Conservation (phyloP, 2,113 vertebrate species). For the Otus sunia region DNA sequence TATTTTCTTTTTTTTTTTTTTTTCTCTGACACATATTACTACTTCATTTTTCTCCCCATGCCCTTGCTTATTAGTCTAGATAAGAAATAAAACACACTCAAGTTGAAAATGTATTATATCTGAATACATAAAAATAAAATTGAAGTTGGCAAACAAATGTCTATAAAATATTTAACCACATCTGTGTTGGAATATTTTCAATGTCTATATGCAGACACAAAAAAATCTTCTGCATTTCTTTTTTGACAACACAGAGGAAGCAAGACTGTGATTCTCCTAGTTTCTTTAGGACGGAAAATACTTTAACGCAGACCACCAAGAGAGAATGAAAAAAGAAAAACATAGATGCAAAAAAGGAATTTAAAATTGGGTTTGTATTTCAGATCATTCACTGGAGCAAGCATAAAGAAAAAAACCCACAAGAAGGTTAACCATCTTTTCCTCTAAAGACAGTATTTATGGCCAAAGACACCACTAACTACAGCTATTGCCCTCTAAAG, state of each 20-base stretch:
- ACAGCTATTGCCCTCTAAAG: background rate
- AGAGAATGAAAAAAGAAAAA: background rate
- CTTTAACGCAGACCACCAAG: background rate
- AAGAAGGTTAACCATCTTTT: constrained; percentile 30
- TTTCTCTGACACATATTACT: rapidly evolving
- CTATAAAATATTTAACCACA: background rate
- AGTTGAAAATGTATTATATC: background rate
- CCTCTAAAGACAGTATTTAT: constrained; percentile 26
- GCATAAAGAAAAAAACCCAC: background rate
- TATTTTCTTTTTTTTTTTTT: background rate
- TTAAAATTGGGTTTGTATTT: background rate
- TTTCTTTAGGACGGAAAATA: background rate
- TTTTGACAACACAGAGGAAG: background rate
- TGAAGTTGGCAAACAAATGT: background rate
- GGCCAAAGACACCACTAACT: constrained; percentile 45
- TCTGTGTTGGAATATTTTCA: background rate
- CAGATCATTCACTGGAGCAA: background rate
- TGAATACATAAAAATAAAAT: background rate
- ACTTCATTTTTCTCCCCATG: background rate
- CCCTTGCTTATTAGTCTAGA: background rate
- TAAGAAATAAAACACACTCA: background rate
- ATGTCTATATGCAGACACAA: background rate
- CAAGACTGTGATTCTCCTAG: background rate
- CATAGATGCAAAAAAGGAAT: background rate
- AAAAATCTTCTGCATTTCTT: background rate